phyloP scores from a whole-genome alignment of 2,113 vertebrate genomes.

The Benitochromis conjunctus region DNA sequence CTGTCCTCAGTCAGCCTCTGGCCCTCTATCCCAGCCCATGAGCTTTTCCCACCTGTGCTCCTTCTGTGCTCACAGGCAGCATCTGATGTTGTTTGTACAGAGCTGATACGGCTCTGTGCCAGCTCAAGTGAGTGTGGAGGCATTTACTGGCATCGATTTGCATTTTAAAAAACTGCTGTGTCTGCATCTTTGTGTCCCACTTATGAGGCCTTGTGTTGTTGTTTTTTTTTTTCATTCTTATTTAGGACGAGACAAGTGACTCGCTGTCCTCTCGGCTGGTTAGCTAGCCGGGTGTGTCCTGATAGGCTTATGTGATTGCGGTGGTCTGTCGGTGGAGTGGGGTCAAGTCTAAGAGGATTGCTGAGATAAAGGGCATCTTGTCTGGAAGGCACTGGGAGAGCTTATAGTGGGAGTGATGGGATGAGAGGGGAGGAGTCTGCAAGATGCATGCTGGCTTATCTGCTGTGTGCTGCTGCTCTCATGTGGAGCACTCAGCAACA shows the following conservation, averaged over 20 bases:
- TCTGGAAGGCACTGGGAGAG: not conserved
- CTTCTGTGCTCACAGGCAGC: not conserved
- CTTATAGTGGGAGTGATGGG: constrained; percentile 3
- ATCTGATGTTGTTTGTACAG: not conserved
- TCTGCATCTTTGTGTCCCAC: not conserved
- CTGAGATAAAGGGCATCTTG: not conserved
- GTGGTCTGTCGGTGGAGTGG: constrained; percentile 28
- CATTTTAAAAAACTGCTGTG: not conserved
- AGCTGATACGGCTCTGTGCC: not conserved
- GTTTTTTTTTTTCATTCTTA: not conserved
- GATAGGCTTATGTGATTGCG: constrained; percentile 55
- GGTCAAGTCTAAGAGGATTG: constrained; percentile 61
- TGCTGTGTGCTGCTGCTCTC: constrained; percentile 49
- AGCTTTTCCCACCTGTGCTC: no score
- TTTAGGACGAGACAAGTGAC: not conserved
- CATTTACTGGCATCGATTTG: not conserved
- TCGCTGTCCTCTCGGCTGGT: not conserved
- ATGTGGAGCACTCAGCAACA: constrained; percentile 6
- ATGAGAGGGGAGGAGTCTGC: constrained; percentile 1
- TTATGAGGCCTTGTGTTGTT: not conserved
- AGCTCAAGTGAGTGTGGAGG: not conserved
- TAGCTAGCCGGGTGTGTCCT: not conserved
- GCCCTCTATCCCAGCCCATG: not conserved
- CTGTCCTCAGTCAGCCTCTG: not conserved
- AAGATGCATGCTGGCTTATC: not conserved